Conservation (phyloP, 2,888 invertebrate species). For the Dolichopus griseipennis region DNA sequence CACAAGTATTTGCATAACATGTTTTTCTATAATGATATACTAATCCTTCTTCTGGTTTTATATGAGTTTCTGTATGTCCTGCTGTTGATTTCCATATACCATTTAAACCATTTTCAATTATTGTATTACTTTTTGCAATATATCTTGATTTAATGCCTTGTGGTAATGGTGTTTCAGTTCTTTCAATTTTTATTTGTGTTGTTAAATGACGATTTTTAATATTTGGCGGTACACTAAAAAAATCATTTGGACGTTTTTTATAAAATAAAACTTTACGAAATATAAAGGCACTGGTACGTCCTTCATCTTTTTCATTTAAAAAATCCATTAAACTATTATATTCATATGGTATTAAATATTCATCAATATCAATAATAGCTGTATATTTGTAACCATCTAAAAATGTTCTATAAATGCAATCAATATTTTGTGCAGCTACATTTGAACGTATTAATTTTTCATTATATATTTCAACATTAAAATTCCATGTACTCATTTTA, state of each 20-base stretch:
- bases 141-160: constrained; percentile 82
- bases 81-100: constrained; percentile 50
- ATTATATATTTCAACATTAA: constrained; percentile 31
- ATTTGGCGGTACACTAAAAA: constrained; percentile 31
- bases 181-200: constrained; percentile 39
- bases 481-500: constrained; percentile 43
- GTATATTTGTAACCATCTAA: constrained; percentile 61
- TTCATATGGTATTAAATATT: constrained; percentile 70
- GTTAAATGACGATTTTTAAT: constrained; percentile 35
- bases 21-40: constrained; percentile 40
- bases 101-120: constrained; percentile 83
- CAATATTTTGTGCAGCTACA: constrained; percentile 81
- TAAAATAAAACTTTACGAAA: constrained; percentile 47
- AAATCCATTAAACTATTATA: constrained; percentile 57
- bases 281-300: constrained; percentile 39
- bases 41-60: constrained; percentile 35
- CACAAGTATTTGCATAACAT: constrained; percentile 30
- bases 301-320: constrained; percentile 33
- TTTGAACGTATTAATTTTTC: constrained; percentile 52
- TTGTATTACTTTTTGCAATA: constrained; percentile 69
- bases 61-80: constrained; percentile 32
- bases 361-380: constrained; percentile 78
- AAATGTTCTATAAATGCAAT: constrained; percentile 83
- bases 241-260: constrained; percentile 43
- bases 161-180: constrained; percentile 33